Percentiles rank a stretch among this genome's conserved stretches.
These are phyloP conservation scores for Aphyosemion australe DNA, from an alignment of 2,113 vertebrate genomes.

Conservation along the genomic window DNA sequence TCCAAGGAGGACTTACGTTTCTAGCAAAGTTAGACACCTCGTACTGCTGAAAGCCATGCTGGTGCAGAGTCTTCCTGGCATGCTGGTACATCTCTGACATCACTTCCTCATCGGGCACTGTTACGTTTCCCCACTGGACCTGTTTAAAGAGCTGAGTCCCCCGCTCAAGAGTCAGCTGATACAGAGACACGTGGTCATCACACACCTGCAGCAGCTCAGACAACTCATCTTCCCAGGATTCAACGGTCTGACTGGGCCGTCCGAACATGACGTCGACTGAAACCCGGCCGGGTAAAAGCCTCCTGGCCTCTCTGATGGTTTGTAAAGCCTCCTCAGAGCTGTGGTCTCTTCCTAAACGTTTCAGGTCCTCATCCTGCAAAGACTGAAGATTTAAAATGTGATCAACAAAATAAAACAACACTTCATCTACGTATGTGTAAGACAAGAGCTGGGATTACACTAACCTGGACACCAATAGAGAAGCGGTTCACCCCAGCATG, in stretches of 20 bases:
- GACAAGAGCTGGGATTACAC: not conserved
- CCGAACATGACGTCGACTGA: slow-evolving; percentile 91
- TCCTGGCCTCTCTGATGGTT: slow-evolving; percentile 79
- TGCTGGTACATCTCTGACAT: slow-evolving; percentile 86
- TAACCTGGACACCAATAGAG: slow-evolving; percentile 92
- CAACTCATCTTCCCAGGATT: slow-evolving; percentile 81
- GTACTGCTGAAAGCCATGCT: slow-evolving; percentile 86
- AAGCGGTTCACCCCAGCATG: slow-evolving; percentile 87
- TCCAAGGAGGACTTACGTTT: slow-evolving; percentile 76
- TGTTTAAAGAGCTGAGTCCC: slow-evolving; percentile 86
- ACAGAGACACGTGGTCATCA: slow-evolving; percentile 90
- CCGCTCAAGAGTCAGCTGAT: slow-evolving; percentile 92
- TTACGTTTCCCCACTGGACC: slow-evolving; percentile 73
- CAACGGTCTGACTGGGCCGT: slow-evolving; percentile 82
- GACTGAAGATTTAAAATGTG: slow-evolving; percentile 73
- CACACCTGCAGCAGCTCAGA: slow-evolving; percentile 77
- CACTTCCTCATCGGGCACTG: slow-evolving; percentile 72
- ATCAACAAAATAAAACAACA: not conserved
- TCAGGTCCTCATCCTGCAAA: slow-evolving; percentile 80
- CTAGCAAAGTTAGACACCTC: slow-evolving; percentile 95
- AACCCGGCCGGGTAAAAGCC: slow-evolving; percentile 84
- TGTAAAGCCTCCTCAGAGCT: slow-evolving; percentile 74
- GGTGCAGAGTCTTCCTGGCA: slow-evolving; percentile 74
- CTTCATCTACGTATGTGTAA: too few species aligned
- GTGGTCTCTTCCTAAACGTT: slow-evolving; percentile 87